A percentile compares a stretch with the other conserved stretches of the same genome.
These are phyloP conservation scores for Epizoanthus scotinus DNA, from an alignment of 92 coral and sea anemone species.

Conservation along the genomic window DNA sequence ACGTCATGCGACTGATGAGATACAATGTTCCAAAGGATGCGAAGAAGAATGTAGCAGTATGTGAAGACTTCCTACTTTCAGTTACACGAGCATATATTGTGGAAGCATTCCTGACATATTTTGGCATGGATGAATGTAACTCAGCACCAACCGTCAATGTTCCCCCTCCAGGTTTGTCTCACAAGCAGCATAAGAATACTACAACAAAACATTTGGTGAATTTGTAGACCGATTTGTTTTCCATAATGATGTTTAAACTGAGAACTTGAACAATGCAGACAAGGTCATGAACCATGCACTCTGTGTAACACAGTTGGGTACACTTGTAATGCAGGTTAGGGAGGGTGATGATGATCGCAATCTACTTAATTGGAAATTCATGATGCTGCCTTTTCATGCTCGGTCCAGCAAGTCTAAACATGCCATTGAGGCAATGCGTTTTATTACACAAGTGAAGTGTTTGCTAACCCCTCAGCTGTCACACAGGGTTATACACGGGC, in stretches of 20 bases:
- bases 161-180: constrained; percentile 10
- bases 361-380: constrained; percentile 46
- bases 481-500: constrained; percentile 39
- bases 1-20: too few species aligned
- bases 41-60: constrained; percentile 45
- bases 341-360: constrained; percentile 48
- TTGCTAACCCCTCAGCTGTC: constrained; percentile 27
- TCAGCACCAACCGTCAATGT: constrained; percentile 6
- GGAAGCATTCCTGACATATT: constrained; percentile 36
- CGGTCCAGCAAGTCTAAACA: constrained; percentile 31
- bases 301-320: constrained; percentile 28
- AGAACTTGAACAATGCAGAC: too few species aligned
- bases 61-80: constrained; percentile 36
- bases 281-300: constrained; percentile 39
- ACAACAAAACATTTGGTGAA: constrained; percentile 36
- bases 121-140: constrained; percentile 32
- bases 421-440: constrained; percentile 57
- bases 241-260: constrained; percentile 17
- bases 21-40: constrained; percentile 40
- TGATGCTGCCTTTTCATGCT: constrained; percentile 42
- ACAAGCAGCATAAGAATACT: constrained; percentile 32
- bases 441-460: constrained; percentile 30
- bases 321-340: constrained; percentile 44
- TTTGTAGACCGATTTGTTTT: constrained; percentile 38
- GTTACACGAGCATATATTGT: constrained; percentile 29